A percentile compares a stretch with the other conserved stretches of the same genome.
Conservation (phyloP, 2,797 vertebrate genomes). For the Spatula versicolor region DNA sequence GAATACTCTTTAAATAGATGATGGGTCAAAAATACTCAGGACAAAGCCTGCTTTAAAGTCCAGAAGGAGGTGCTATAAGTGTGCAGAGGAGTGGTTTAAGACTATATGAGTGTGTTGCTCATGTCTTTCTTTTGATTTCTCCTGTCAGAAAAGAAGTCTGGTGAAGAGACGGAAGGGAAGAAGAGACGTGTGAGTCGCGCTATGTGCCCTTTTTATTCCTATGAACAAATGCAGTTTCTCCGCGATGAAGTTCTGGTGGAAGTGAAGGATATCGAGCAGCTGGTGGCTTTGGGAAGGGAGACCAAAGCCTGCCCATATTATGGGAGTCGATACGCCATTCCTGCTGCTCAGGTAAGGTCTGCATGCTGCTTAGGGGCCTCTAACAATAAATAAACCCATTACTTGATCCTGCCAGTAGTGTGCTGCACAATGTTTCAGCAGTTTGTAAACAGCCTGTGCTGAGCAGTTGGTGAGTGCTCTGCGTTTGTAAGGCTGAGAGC, state of each 20-base stretch:
- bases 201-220: slow-evolving; percentile 84
- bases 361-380: neutral
- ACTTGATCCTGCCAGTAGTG: neutral
- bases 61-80: neutral
- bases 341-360: slow-evolving; percentile 88
- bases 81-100: neutral
- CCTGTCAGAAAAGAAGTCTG: slow-evolving; percentile 65
- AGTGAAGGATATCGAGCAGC: slow-evolving; percentile 92
- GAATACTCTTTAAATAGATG: neutral
- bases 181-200: slow-evolving; percentile 73
- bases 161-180: slow-evolving; percentile 76
- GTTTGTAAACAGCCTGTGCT: neutral
- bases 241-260: slow-evolving; percentile 86
- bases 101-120: neutral
- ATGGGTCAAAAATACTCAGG: neutral
- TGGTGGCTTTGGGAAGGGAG: slow-evolving; percentile 87
- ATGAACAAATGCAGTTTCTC: slow-evolving; percentile 87
- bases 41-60: neutral
- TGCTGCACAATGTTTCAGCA: neutral
- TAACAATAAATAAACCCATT: neutral
- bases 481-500: neutral
- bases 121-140: neutral
- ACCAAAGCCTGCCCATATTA: slow-evolving; percentile 91
- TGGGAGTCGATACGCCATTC: slow-evolving; percentile 86
- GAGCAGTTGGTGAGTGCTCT: neutral